Evolutionary conservation across 2,797 vertebrate species (phyloP), one percentile per base, ranked within the genome.

Genomic region (Onychomys arenicola): DNA sequence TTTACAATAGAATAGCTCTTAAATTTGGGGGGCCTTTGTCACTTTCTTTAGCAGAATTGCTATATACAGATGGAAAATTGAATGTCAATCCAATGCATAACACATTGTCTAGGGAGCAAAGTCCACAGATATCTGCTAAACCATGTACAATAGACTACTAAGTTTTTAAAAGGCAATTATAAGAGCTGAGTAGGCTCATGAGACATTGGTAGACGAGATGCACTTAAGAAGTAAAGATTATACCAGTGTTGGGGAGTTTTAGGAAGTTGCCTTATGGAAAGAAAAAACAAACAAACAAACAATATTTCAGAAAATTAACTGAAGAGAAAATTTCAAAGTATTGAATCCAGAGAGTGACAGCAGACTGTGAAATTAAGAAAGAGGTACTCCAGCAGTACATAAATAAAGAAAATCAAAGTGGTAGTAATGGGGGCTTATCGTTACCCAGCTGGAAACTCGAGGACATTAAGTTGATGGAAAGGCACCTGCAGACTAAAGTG

Each of bases 351-450:
- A 95, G 37, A 82, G 40, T 71, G n/a, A 57, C 77, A 92, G 43
- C 85, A 73, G 88, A 90, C 59, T 94, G 59, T 93, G 91, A 97
- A 96, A 97, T 95, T 90, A 77, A 93, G 69, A 40, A 80, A 67
- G 90, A 90, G 89, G 37, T 11, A 63, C 89, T 85, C 43, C 40
- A 96, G 61, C 21, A 40, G 49, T 29, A 95, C 46, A 86, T 7
- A 75, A 67, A 93, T 69, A 86, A 85, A 76, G 91, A 59, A 63
- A 84, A 59, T 69, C 80, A 82, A 81, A 87, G 84, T 92, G 32
- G 43, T 52, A 52, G 29, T 59, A 88, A 71, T 77, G 46, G 69
- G 37, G 32, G 14, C 52, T 82, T 82, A 69, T 78, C 40, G 12
- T 69, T 52, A 85, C 46, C 75, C 46, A 37, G 80, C 59, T 76